Conservation (phyloP, 2,888 invertebrate species). For the Ormyrus rosae region DNA sequence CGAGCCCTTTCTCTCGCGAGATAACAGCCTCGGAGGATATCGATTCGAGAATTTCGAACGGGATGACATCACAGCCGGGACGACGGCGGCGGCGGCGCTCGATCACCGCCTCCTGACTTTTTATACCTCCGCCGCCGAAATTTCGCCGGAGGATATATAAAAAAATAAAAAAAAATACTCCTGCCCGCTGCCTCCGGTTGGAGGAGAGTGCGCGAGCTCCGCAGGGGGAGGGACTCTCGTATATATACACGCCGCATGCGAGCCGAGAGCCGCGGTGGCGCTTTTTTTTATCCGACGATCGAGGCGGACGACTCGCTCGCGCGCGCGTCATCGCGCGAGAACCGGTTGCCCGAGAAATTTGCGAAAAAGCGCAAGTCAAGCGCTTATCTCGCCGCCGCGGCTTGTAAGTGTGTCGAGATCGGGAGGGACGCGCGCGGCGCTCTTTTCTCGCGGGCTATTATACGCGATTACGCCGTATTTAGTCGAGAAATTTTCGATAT, state of each 20-base stretch:
- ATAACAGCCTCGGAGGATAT: too few relatives aligned
- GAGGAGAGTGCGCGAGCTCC: too few relatives aligned
- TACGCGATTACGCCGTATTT: too few relatives aligned
- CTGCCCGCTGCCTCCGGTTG: too few relatives aligned
- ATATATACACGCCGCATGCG: too few relatives aligned
- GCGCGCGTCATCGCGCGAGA: constrained; percentile 25
- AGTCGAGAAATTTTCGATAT: too few relatives aligned
- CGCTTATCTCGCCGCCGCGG: background rate
- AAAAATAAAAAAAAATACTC: too few relatives aligned
- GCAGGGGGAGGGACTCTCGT: too few relatives aligned
- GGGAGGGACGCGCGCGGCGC: background rate
- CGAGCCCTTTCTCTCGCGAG: constrained; percentile 8
- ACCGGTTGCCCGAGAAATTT: constrained; percentile 21
- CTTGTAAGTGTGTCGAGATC: background rate
- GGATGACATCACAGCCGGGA: background rate
- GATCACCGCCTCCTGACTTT: too few relatives aligned
- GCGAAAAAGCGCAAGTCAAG: constrained; percentile 29
- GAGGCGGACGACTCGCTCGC: background rate
- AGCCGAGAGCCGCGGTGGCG: background rate
- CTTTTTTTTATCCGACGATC: background rate
- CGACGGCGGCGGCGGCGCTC: background rate
- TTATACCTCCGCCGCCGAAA: too few relatives aligned
- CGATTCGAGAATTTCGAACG: background rate
- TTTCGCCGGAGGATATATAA: too few relatives aligned
- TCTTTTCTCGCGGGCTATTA: too few relatives aligned